These are phyloP conservation scores for Momotus momota DNA, from an alignment of 2,797 vertebrate genomes.

Conservation along the genomic window DNA sequence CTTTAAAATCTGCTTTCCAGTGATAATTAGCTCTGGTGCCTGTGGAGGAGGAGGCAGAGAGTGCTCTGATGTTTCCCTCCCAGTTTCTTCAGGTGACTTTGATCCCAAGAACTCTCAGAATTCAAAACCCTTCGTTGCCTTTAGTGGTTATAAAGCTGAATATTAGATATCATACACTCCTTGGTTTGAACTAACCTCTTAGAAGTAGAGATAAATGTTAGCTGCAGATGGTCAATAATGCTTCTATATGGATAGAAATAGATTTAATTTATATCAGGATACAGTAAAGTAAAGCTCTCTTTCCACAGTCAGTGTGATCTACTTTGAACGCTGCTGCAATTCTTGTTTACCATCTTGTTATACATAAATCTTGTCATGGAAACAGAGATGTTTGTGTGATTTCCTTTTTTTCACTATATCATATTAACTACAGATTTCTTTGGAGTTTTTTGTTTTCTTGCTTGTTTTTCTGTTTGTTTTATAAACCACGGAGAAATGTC, in stretches of 20 bases:
- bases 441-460: rapidly evolving
- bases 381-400: background rate
- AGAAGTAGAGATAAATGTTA: background rate
- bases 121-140: background rate
- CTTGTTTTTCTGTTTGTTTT: background rate
- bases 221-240: background rate
- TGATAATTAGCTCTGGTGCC: background rate
- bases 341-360: background rate
- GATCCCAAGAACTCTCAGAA: background rate
- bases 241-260: background rate
- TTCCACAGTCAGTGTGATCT: background rate
- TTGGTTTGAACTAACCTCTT: background rate
- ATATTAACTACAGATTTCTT: background rate
- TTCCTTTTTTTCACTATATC: background rate
- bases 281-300: background rate
- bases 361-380: background rate
- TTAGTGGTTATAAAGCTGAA: background rate
- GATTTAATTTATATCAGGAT: background rate
- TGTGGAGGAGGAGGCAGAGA: background rate
- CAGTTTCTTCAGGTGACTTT: background rate
- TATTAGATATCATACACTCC: background rate
- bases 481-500: background rate
- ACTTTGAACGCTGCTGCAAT: background rate
- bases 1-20: background rate
- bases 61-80: background rate